Evolutionary conservation across 2,888 invertebrate species (phyloP).

Genomic region (Proisotoma minuta): DNA sequence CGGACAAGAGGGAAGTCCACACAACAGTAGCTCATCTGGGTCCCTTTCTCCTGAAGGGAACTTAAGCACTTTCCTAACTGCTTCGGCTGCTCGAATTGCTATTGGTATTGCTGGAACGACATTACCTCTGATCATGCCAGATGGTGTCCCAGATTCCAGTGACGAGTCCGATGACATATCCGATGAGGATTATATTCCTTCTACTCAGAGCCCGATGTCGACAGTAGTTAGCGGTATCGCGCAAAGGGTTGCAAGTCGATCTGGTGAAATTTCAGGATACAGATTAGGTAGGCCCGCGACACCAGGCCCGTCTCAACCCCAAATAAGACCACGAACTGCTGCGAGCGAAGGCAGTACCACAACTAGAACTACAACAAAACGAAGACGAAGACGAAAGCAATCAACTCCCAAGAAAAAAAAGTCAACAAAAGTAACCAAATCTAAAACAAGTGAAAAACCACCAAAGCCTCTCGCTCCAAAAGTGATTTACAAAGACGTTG

Average conservation of each 20-base stretch:
- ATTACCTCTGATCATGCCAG: no score
- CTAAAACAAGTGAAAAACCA: slow-evolving; percentile 2
- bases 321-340: no score
- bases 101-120: no score
- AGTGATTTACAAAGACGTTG: slow-evolving; percentile 18
- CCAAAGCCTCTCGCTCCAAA: slow-evolving; percentile 26
- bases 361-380: background rate
- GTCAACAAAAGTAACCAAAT: slow-evolving; percentile 10
- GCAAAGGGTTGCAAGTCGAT: background rate
- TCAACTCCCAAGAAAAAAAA: slow-evolving; percentile 6
- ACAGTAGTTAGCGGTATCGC: background rate
- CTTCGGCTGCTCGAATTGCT: slow-evolving; percentile 12
- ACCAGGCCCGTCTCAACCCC: no score
- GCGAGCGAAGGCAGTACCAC: background rate
- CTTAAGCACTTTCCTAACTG: no score
- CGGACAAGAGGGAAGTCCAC: background rate
- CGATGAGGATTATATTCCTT: background rate
- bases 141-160: no score
- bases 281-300: no score
- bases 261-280: background rate
- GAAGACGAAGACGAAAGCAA: slow-evolving; percentile 8
- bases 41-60: no score
- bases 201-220: background rate
- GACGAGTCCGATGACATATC: no score
- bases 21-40: no score